Evolutionary conservation across 2,797 vertebrate genomes (phyloP), one percentile per base, ranked within the genome.

Genomic region (Scolopax bukidnonensis): DNA sequence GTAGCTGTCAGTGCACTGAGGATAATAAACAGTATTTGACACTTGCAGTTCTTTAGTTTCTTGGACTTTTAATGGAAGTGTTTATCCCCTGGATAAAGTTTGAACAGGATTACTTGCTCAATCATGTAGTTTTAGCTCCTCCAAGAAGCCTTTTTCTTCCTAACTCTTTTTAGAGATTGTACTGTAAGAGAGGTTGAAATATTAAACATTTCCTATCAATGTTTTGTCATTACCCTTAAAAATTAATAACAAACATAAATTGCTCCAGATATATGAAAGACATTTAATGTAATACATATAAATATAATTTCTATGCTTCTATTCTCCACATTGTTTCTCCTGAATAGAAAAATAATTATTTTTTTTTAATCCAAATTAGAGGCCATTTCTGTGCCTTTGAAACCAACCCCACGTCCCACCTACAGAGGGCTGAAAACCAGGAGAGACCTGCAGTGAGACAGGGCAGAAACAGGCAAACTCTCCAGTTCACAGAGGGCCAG

Each of bases 401-500:
- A 84, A n/a, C 16, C 73, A 59, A 7, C 48, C n/a, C 4, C 6
- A 36, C 11, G 3, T 8, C 50, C 56, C 50, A 8, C 1, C n/a
- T 6, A 12, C 2, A 30, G 14, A 41, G 3, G 0, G 0, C 16
- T 6, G 3, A 16, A 18, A 41, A 12, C 40, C 1, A 0, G 2
- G 10, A 14, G 61, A 28, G 32, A 50, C 1, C 5, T 7, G 51
- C 17, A 17, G 75, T 3, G 24, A 40, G 47, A 30, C 16, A 5
- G 0, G 18, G 18, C 47, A 65, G 38, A 64, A 54, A 41, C 12
- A 1, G 1, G 45, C 27, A 69, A 41, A 41, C 4, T 16, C 61
- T 6, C 14, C 12, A 4, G 1, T 6, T 41, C 28, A 10, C 43
- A 5, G 23, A 6, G 51, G 32, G 33, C 23, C 38, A 45, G 40